These are phyloP conservation scores for Oophaga pumilio DNA, from an alignment of 2,113 vertebrate genomes.

Conservation along the genomic window DNA sequence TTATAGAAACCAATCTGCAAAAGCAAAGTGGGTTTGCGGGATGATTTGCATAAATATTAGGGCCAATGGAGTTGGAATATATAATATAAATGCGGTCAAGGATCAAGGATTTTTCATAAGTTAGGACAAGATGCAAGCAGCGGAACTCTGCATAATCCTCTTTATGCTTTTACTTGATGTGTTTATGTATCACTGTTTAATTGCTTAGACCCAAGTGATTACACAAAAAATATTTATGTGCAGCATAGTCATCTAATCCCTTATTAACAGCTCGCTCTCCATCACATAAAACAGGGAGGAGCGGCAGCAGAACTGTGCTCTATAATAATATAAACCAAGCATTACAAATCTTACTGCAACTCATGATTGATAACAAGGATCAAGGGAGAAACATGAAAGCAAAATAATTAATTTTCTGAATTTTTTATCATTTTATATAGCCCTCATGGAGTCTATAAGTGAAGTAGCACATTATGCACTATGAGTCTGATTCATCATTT, in stretches of 20 bases:
- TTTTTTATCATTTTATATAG: background rate
- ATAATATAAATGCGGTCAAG: slow-evolving; percentile 21
- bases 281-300: background rate
- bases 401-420: slow-evolving; percentile 9
- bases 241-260: slow-evolving; percentile 14
- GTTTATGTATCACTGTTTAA: slow-evolving; percentile 43
- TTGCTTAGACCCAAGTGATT: slow-evolving; percentile 37
- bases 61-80: background rate
- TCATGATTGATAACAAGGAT: background rate
- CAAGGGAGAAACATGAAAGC: background rate
- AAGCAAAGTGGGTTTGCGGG: background rate
- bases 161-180: slow-evolving; percentile 26
- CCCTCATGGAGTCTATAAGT: too few species aligned
- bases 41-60: slow-evolving; percentile 23
- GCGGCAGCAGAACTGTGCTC: background rate
- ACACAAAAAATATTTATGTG: slow-evolving; percentile 41
- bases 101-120: slow-evolving; percentile 33
- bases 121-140: background rate
- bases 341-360: slow-evolving; percentile 20
- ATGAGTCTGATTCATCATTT: too few species aligned
- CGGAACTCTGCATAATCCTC: slow-evolving; percentile 24
- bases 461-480: too few species aligned
- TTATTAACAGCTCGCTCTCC: slow-evolving; percentile 28
- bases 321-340: slow-evolving; percentile 16
- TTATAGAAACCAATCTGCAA: background rate